Evolutionary conservation across 2,797 vertebrate species (phyloP).

Genomic region (Molossus molossus): DNA sequence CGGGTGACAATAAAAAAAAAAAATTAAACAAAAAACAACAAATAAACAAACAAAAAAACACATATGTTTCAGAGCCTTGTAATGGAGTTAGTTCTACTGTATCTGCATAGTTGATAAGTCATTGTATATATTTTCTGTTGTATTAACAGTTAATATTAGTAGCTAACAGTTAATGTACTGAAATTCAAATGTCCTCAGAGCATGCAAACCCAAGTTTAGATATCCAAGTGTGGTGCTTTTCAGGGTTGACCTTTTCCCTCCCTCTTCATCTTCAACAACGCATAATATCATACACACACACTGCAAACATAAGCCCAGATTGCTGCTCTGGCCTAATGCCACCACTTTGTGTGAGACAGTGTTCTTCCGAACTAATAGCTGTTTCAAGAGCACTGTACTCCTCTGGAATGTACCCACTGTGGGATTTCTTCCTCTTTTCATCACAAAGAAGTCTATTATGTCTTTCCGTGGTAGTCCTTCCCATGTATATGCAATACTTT

Average conservation of each 20-base stretch:
- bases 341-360: not conserved
- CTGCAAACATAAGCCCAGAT: not conserved
- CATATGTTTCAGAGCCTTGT: not conserved
- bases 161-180: not conserved
- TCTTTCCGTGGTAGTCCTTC: not conserved
- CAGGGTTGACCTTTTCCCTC: not conserved
- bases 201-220: slow-evolving; percentile 1
- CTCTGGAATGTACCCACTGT: not conserved
- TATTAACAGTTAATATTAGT: slow-evolving; percentile 12
- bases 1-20: no score
- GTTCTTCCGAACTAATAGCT: not conserved
- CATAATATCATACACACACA: not conserved
- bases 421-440: slow-evolving; percentile 3
- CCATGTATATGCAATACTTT: not conserved
- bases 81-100: not conserved
- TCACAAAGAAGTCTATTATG: not conserved
- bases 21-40: not conserved
- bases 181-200: not conserved
- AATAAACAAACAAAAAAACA: not conserved
- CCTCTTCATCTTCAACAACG: not conserved
- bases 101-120: not conserved
- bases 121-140: not conserved
- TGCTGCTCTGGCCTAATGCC: not conserved
- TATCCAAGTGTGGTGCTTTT: not conserved
- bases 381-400: not conserved